Evolutionary conservation across 2,888 invertebrate species (phyloP).

Genomic region (Sesamia inferens): DNA sequence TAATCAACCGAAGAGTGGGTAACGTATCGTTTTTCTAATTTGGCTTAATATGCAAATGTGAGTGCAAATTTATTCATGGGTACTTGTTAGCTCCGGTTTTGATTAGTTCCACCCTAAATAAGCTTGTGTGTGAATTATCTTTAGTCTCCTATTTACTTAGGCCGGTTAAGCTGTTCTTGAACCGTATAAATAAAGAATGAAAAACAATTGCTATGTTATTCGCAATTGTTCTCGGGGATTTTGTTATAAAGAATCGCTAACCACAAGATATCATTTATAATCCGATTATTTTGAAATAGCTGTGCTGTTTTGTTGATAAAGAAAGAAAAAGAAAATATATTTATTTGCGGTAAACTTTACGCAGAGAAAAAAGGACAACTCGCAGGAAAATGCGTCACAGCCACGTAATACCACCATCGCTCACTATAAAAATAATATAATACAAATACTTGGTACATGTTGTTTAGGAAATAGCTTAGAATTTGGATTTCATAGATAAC

Average conservation of each 20-base stretch:
- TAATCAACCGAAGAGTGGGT: slow-evolving; percentile 51
- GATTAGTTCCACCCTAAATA: slow-evolving; percentile 68
- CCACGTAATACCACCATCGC: not conserved
- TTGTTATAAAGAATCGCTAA: slow-evolving; percentile 23
- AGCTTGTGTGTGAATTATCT: slow-evolving; percentile 67
- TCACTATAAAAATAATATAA: not conserved
- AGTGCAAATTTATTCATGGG: slow-evolving; percentile 69
- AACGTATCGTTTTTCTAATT: slow-evolving; percentile 57
- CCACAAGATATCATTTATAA: slow-evolving; percentile 4
- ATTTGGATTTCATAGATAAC: not conserved
- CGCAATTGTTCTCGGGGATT: slow-evolving; percentile 25
- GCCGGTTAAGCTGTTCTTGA: slow-evolving; percentile 66
- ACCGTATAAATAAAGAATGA: slow-evolving; percentile 65
- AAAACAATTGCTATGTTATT: slow-evolving; percentile 40
- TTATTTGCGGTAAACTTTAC: not conserved
- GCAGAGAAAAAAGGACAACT: too few species aligned
- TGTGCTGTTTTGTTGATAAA: not conserved
- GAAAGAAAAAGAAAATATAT: not conserved
- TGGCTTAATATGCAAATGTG: slow-evolving; percentile 59
- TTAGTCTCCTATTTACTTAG: slow-evolving; percentile 70
- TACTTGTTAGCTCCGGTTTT: slow-evolving; percentile 68
- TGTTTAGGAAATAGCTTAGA: not conserved
- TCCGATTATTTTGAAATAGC: slow-evolving; percentile 1
- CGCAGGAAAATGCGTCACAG: not conserved
- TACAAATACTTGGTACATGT: not conserved